These are phyloP conservation scores for Altica lythri DNA, from an alignment of 2,888 invertebrate species.

Conservation along the genomic window DNA sequence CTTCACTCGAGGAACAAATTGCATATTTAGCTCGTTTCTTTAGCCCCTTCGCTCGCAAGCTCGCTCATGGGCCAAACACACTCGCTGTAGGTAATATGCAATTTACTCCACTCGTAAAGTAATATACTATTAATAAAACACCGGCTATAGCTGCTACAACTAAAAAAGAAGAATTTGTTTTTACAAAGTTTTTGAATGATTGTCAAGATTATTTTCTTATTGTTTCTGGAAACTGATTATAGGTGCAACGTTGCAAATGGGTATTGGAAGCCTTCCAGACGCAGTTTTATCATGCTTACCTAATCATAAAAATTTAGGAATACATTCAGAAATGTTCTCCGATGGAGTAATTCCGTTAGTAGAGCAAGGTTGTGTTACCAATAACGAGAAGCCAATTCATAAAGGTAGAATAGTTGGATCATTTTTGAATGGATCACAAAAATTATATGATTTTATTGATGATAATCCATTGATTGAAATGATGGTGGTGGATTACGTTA, in stretches of 20 bases:
- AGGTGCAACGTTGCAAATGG: conserved; percentile 89
- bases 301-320: conserved; percentile 88
- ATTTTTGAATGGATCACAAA: conserved; percentile 86
- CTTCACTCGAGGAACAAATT: too few species aligned
- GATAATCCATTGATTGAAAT: conserved; percentile 93
- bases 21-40: too few species aligned
- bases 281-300: conserved; percentile 81
- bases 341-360: conserved; percentile 91
- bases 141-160: too few species aligned
- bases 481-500: conserved; percentile 86
- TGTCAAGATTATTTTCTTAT: too few species aligned
- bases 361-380: conserved; percentile 84
- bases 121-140: too few species aligned
- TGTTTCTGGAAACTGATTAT: too few species aligned
- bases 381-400: conserved; percentile 79
- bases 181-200: too few species aligned
- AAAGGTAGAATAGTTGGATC: conserved; percentile 89
- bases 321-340: conserved; percentile 98
- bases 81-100: too few species aligned
- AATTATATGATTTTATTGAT: conserved; percentile 89
- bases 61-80: too few species aligned
- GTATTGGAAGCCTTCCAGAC: conserved; percentile 94
- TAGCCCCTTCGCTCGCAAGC: too few species aligned
- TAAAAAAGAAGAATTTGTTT: too few species aligned
- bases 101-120: too few species aligned